Evolutionary conservation across 1,140 invertebrate genomes (phyloP).

Genomic region (Drosophila bocki): DNA sequence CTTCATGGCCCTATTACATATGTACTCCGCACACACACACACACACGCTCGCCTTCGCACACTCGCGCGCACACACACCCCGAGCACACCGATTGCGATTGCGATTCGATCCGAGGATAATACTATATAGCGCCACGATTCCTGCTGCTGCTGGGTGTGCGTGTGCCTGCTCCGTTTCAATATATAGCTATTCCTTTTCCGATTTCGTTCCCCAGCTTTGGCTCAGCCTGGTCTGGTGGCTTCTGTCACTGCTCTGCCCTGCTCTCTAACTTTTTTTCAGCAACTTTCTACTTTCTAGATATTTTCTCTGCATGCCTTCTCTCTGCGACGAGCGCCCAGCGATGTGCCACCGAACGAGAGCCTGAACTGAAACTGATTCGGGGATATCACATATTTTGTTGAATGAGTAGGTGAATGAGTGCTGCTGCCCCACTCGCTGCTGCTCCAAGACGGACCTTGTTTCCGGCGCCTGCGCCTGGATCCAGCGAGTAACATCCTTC

Average conservation of each 20-base stretch:
- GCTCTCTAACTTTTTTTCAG: constrained; percentile 48
- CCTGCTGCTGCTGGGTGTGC: constrained; percentile 22
- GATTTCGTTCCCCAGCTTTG: constrained; percentile 17
- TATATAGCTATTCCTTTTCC: constrained; percentile 15
- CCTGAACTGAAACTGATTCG: constrained; percentile 73
- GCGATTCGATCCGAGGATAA: constrained; percentile 58
- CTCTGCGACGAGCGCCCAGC: constrained; percentile 72
- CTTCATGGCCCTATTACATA: constrained; percentile 78
- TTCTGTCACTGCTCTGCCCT: constrained; percentile 26
- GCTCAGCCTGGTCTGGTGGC: constrained; percentile 19
- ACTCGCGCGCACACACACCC: constrained; percentile 54
- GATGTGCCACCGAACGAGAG: constrained; percentile 76
- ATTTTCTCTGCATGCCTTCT: constrained; percentile 53
- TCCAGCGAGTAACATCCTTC: constrained; percentile 10
- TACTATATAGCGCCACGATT: constrained; percentile 25
- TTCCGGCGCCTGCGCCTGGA: constrained; percentile 25
- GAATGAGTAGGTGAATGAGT: constrained; percentile 78
- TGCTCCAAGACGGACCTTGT: constrained; percentile 5
- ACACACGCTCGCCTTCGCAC: constrained; percentile 44
- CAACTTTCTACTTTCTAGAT: constrained; percentile 47
- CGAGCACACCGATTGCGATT: constrained; percentile 60
- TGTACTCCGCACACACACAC: constrained; percentile 71
- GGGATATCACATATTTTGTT: constrained; percentile 70
- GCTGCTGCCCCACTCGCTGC: constrained; percentile 35
- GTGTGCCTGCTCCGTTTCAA: constrained; percentile 21